These are phyloP conservation scores for Microcebus ravelobensis DNA, from an alignment of 2,113 vertebrate genomes.

Conservation along the genomic window DNA sequence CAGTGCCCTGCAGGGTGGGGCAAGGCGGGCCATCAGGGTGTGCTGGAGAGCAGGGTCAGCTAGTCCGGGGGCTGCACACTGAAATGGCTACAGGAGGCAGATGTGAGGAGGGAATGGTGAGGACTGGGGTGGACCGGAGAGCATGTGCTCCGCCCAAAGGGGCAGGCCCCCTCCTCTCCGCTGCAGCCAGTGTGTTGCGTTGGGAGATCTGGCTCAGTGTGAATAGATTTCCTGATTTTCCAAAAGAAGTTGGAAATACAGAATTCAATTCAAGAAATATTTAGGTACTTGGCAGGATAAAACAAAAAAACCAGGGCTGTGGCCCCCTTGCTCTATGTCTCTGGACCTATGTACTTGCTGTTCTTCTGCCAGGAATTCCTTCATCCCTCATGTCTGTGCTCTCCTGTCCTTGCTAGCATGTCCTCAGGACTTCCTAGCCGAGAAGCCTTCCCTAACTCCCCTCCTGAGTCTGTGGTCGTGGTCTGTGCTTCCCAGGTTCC, in stretches of 20 bases:
- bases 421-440: background rate
- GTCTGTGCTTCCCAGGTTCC: background rate
- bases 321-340: background rate
- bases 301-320: no score
- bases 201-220: background rate
- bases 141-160: background rate
- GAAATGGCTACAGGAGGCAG: background rate
- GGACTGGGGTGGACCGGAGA: background rate
- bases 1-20: background rate
- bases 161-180: background rate
- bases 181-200: background rate
- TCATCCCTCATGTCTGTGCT: background rate
- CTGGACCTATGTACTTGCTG: background rate
- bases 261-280: background rate
- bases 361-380: background rate
- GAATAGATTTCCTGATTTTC: background rate
- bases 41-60: constrained; percentile 19
- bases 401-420: background rate
- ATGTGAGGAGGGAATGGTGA: background rate
- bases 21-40: background rate
- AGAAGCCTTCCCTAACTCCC: background rate
- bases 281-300: background rate
- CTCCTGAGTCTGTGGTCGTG: background rate
- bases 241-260: background rate
- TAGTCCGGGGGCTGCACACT: background rate